Percentiles rank a stretch among this genome's conserved stretches.
These are phyloP conservation scores for Sorex fumeus DNA, from an alignment of 2,113 vertebrate species.

Conservation along the genomic window DNA sequence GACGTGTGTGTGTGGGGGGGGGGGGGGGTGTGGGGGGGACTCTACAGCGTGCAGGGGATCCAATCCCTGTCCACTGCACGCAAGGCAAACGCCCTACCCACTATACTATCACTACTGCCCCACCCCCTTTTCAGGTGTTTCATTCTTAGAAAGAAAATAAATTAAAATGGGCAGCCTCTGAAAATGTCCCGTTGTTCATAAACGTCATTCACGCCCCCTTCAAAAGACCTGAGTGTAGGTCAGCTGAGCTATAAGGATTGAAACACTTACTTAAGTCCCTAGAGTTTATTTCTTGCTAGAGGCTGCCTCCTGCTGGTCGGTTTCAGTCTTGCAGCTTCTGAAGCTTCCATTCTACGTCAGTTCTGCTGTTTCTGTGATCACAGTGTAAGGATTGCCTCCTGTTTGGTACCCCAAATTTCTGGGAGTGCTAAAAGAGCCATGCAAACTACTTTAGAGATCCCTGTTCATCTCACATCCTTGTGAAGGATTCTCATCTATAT, in stretches of 20 bases:
- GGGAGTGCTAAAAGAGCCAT: not conserved
- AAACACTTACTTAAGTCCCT: not conserved
- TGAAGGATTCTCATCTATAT: not conserved
- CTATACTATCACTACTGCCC: too few relatives aligned
- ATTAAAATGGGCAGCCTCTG: too few relatives aligned
- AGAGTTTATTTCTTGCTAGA: conserved; percentile 40
- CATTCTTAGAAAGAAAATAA: too few relatives aligned
- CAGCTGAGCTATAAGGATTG: not conserved
- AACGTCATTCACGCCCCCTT: too few relatives aligned
- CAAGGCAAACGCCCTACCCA: too few relatives aligned
- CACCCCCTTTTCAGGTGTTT: too few relatives aligned
- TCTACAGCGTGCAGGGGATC: too few relatives aligned
- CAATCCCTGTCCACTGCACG: too few relatives aligned
- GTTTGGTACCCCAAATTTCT: not conserved
- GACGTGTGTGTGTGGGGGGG: too few relatives aligned
- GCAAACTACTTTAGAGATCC: fast-evolving
- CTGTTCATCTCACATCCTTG: not conserved
- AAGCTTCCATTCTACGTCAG: fast-evolving
- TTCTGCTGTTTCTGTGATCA: not conserved
- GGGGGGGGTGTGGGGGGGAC: too few relatives aligned
- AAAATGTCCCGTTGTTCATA: too few relatives aligned
- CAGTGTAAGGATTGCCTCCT: fast-evolving
- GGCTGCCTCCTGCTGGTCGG: conserved; percentile 48
- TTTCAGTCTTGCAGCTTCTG: not conserved
- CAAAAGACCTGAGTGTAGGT: not conserved